Evolutionary conservation across 2,888 invertebrate species (phyloP), one percentile per base, ranked within the genome.

Genomic region (Caenorhabditis auriculariae): DNA sequence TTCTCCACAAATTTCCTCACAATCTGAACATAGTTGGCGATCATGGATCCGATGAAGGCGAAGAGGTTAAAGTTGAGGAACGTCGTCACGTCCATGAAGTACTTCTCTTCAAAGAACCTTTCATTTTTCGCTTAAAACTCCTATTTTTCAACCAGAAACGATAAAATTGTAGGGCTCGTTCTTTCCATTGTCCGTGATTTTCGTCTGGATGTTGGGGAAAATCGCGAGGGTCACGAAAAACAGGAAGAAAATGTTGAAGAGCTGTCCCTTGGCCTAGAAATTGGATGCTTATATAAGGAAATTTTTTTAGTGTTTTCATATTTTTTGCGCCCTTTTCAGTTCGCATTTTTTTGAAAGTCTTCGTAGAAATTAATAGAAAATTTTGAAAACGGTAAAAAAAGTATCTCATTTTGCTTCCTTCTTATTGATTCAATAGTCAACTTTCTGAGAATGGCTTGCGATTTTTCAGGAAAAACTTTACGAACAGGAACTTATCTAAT

Each of bases 21-120:
- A 21, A 52, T 51, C 45, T 54, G 51, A 19, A 55, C 23, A 24
- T 47, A 54, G 29, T 58, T 89, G 1, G 95, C 90, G 0, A 90
- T 84, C 66, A 89, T 86, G 82, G 91, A 94, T 21, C 98, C 98
- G 27, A 95, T 74, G 88, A 93, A 91, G 2, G 96, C 95, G 63
- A 87, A 90, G 0, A 91, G 77, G 82, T 96, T 98, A 85, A 98
- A 98, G 6, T 91, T 91, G 54, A 98, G 84, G 84, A 91, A 98
- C 81, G 93, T 93, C 32, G 90, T 89, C 21, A 95, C 43, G 37
- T 55, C 54, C 35, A 46, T 54, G 48, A 55, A 63, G 37, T 58
- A 57, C 7, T 53, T 38, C 43, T 56, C 60, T 64, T 50, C 21
- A 48, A 60, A 6, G 15, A 47, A 37, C 23, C 42, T 4, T 29